phyloP scores from a whole-genome alignment of 2,797 vertebrate species.

The Arrhamphus sclerolepis region DNA sequence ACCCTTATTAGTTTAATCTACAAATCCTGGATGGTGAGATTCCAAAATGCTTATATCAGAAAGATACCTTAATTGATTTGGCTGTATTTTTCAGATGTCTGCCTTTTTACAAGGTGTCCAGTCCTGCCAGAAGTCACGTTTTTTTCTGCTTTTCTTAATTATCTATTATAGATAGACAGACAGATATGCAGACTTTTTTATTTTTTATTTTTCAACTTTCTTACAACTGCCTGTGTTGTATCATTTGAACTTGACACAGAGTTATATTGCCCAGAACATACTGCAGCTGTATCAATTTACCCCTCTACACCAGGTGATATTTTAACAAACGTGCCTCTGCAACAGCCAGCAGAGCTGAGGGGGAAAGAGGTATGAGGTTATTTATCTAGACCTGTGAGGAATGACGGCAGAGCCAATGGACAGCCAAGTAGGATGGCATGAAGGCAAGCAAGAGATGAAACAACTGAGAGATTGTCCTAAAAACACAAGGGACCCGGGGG shows the following conservation, averaged over 20 bases:
- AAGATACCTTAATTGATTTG: too few species aligned
- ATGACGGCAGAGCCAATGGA: slow-evolving; percentile 84
- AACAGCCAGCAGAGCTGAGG: slow-evolving; percentile 73
- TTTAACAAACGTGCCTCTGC: slow-evolving; percentile 88
- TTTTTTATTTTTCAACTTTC: slow-evolving; percentile 43
- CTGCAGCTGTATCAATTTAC: slow-evolving; percentile 86
- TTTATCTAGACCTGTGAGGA: slow-evolving; percentile 84
- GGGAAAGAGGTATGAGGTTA: slow-evolving; percentile 79
- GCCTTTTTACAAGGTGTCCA: too few species aligned
- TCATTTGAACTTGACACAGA: slow-evolving; percentile 70
- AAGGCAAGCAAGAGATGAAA: slow-evolving; percentile 65
- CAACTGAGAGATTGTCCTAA: slow-evolving; percentile 66
- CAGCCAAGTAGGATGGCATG: slow-evolving; percentile 72
- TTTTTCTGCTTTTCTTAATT: too few species aligned
- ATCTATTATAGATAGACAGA: neutral
- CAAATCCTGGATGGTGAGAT: too few species aligned
- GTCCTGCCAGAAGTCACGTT: too few species aligned
- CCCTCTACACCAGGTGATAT: slow-evolving; percentile 83
- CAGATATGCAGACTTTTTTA: too few species aligned
- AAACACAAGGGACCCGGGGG: slow-evolving; percentile 71
- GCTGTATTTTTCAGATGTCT: too few species aligned
- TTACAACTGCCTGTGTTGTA: slow-evolving; percentile 60
- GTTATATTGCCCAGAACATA: slow-evolving; percentile 65
- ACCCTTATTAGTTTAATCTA: too few species aligned
- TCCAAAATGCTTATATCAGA: too few species aligned